A percentile compares a stretch with the other conserved stretches of the same genome.
Conservation (phyloP, 2,888 invertebrate species). For the Orchestes rusci region DNA sequence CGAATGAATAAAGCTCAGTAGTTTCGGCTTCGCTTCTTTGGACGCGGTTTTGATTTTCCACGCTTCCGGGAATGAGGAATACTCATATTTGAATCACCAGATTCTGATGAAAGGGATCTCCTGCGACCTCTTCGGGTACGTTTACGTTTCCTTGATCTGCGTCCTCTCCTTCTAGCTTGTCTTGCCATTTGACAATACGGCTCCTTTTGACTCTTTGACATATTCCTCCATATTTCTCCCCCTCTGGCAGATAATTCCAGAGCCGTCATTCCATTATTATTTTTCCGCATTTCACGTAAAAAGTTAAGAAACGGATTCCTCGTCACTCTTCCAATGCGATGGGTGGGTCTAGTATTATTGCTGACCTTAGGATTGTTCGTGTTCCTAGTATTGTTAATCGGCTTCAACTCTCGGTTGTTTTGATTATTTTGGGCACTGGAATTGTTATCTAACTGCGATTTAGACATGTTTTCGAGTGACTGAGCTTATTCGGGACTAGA, state of each 20-base stretch:
- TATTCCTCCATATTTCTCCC: slow-evolving; percentile 24
- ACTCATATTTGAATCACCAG: not conserved
- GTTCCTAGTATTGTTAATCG: no score
- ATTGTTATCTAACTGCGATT: no score
- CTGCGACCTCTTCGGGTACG: not conserved
- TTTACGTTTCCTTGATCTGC: slow-evolving; percentile 6
- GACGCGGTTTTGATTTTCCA: no score
- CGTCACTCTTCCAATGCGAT: slow-evolving; percentile 14
- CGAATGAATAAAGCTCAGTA: no score
- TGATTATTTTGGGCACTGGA: no score
- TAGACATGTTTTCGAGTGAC: no score
- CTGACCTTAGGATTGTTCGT: no score
- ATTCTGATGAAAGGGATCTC: slow-evolving; percentile 6
- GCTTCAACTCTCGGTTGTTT: no score
- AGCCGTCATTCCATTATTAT: slow-evolving; percentile 15
- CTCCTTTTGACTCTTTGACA: slow-evolving; percentile 21
- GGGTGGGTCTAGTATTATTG: no score
- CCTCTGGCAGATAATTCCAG: slow-evolving; percentile 20
- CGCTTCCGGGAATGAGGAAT: slow-evolving; percentile 1
- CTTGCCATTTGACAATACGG: slow-evolving; percentile 21
- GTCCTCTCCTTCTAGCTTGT: slow-evolving; percentile 12
- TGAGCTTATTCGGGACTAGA: no score
- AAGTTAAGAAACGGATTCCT: slow-evolving; percentile 25
- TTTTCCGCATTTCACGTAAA: slow-evolving; percentile 22
- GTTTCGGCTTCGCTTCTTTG: no score